A percentile compares a stretch with the other conserved stretches of the same genome.
phyloP scores from a whole-genome alignment of 2,113 vertebrate genomes.

The Myrmecophaga tridactyla region DNA sequence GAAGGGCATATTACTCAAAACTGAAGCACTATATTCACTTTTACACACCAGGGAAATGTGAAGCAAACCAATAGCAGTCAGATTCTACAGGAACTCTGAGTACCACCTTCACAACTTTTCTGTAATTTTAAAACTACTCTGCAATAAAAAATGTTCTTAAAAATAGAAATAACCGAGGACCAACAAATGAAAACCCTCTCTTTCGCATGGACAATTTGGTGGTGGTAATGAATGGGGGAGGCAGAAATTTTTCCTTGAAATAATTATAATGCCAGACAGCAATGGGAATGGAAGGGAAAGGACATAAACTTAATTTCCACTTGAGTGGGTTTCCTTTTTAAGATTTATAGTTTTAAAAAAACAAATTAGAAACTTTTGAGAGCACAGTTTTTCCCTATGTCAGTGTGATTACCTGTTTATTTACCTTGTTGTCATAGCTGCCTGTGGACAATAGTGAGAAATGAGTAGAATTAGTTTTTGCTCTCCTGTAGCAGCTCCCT shows the following conservation, averaged over 20 bases:
- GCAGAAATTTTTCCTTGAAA: not conserved
- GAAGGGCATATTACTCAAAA: constrained; percentile 8
- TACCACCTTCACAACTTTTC: not conserved
- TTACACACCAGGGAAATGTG: not conserved
- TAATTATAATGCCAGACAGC: not conserved
- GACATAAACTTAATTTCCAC: not conserved
- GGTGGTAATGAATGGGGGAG: not conserved
- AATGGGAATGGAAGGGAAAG: not conserved
- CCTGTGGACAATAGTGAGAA: not conserved
- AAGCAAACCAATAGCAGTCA: not conserved
- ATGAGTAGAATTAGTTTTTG: not conserved
- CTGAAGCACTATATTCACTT: not conserved
- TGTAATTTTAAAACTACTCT: not conserved
- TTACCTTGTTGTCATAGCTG: not conserved
- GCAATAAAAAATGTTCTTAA: not conserved
- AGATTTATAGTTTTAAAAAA: not conserved
- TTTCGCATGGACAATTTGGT: not conserved
- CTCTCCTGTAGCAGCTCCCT: not conserved
- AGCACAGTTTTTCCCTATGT: not conserved
- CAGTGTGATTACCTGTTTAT: not conserved
- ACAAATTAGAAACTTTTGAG: not conserved
- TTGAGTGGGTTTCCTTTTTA: not conserved
- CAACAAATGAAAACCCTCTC: not conserved
- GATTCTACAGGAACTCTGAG: not conserved
- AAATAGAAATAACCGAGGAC: not conserved